A percentile compares a stretch with the other conserved stretches of the same genome.
Evolutionary conservation across 2,888 invertebrate genomes (phyloP).

Genomic region (Acleris laterana): DNA sequence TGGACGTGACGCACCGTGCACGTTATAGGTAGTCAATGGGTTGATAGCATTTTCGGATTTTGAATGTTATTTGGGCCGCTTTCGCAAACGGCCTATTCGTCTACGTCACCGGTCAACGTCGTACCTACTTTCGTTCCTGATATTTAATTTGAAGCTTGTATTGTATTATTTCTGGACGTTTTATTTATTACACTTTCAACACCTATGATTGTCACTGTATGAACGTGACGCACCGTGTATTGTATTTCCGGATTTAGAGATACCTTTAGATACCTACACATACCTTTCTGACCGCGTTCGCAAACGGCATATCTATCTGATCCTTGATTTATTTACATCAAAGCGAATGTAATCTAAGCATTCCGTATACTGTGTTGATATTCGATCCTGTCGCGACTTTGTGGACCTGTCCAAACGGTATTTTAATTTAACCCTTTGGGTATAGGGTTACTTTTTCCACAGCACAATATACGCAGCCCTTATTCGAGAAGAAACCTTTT

Average conservation of each 20-base stretch:
- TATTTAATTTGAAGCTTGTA: too few relatives aligned
- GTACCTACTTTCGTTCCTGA: too few relatives aligned
- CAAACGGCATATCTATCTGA: slow-evolving; percentile 19
- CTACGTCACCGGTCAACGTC: too few relatives aligned
- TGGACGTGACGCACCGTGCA: too few relatives aligned
- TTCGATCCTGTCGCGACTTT: slow-evolving; percentile 47
- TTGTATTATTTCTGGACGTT: too few relatives aligned
- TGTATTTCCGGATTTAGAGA: too few relatives aligned
- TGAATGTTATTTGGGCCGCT: not conserved
- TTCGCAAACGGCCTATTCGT: too few relatives aligned
- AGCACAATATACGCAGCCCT: slow-evolving; percentile 26
- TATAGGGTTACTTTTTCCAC: slow-evolving; percentile 47
- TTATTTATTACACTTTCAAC: too few relatives aligned
- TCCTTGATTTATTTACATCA: slow-evolving; percentile 49
- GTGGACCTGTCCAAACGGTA: slow-evolving; percentile 41
- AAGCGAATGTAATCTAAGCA: slow-evolving; percentile 48
- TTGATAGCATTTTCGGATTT: not conserved
- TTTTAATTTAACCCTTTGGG: slow-evolving; percentile 40
- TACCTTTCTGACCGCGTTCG: not conserved
- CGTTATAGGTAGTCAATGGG: too few relatives aligned
- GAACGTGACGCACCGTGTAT: too few relatives aligned
- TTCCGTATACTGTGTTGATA: slow-evolving; percentile 48
- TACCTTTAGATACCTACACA: too few relatives aligned
- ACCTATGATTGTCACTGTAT: too few relatives aligned
- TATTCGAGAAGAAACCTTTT: slow-evolving; percentile 39